Conservation (phyloP, 2,113 vertebrate genomes). For the Pheucticus melanocephalus region DNA sequence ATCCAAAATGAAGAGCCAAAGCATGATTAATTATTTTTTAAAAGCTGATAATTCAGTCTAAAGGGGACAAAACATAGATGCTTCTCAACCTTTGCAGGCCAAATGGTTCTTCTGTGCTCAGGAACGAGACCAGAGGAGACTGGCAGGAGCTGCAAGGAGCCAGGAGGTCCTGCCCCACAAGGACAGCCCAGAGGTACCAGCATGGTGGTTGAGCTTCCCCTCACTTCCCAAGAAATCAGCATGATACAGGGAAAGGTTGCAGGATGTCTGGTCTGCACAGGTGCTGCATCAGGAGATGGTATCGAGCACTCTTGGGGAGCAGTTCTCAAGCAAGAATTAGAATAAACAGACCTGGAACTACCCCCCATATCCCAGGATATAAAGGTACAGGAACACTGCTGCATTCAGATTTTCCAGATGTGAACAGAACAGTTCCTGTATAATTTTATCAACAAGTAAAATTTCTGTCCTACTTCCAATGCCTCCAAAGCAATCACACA, state of each 20-base stretch:
- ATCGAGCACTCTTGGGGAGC: background rate
- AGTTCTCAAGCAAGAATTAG: background rate
- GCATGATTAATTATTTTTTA: background rate
- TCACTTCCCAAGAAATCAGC: background rate
- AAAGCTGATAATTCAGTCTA: background rate
- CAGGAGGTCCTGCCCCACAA: background rate
- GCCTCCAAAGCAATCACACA: background rate
- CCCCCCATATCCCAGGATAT: background rate
- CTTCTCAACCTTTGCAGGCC: background rate
- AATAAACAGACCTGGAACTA: background rate
- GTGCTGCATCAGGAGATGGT: background rate
- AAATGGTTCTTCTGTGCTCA: background rate
- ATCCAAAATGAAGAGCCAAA: background rate
- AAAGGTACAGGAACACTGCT: background rate
- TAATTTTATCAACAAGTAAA: background rate
- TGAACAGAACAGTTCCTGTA: background rate
- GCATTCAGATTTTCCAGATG: background rate
- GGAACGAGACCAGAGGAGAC: background rate
- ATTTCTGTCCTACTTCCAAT: background rate
- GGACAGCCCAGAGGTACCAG: background rate
- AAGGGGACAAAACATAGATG: background rate
- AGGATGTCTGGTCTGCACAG: background rate
- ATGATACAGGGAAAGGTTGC: background rate
- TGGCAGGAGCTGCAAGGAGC: background rate
- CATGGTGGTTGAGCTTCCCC: background rate